Base-by-base conservation (phyloP, 2,797 vertebrate species). In the Crenuchus spilurus region DNA sequence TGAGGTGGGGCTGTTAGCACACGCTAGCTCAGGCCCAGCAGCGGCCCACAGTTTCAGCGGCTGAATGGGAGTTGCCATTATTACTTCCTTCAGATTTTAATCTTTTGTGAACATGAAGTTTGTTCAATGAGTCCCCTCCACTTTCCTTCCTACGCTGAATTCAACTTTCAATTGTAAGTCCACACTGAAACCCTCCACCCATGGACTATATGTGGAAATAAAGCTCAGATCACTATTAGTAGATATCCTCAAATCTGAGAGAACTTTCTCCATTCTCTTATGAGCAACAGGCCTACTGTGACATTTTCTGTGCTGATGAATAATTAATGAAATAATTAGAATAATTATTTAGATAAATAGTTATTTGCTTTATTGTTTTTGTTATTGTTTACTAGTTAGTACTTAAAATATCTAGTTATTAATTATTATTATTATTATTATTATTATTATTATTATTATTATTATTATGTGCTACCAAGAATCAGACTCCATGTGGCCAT, bases 111-210 rank as follows among this genome's bases (percentile, higher is more conserved):
- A 54, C 82, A 79, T 73, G 77, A 70, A 70, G 77, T 81, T 79
- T 77, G 68, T 81, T 83, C 82, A 81, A 77, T 77, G 71, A 81
- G 71, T 75, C 71, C 62, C 70, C 72, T 79, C 77, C 76, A 79
- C 73, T 83, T 83, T 81, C 82, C 82, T 83, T 83, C 82, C 82
- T 81, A 79, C 70, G 75, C 54, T 72, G 70, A 69, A 77, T 77
- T 79, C 49, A 70, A 70, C 74, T 79, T 81, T 79, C 72, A 81
- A 79, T 81, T 82, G 81, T 80, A 60, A 78, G 78, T 64, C 48
- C 37, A 54, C 46, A 48, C 64, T 70, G 57, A 69, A 66, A 67
- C 76, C 72, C 78, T 78, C 81, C 81, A 80, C 81, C 78, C 81
- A 82, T 72, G 76, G n/a, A 78, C 81, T 78, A 78, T 80, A 82